Evolutionary conservation across 2,888 invertebrate genomes (phyloP).

Genomic region (Drosophila macrospina): DNA sequence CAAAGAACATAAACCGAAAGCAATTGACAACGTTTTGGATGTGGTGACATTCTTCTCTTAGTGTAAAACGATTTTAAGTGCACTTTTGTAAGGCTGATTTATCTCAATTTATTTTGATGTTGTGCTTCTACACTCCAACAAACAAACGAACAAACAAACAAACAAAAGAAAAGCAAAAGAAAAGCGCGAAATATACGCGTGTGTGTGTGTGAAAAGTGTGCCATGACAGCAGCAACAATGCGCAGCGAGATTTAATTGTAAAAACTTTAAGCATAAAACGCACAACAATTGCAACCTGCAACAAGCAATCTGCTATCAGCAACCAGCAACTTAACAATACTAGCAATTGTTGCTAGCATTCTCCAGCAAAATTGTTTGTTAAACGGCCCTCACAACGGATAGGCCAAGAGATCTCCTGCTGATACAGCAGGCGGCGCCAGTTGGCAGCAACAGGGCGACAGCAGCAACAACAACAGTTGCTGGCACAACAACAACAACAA

Average conservation of each 20-base stretch:
- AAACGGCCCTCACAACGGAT: conserved; percentile 82
- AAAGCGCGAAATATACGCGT: conserved; percentile 15
- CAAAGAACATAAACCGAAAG: conserved; percentile 55
- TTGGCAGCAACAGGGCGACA: conserved; percentile 53
- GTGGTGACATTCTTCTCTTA: conserved; percentile 52
- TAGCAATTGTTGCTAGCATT: conserved; percentile 13
- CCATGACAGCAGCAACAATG: too few species aligned
- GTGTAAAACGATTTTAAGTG: conserved; percentile 78
- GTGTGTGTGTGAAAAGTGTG: conserved; percentile 30
- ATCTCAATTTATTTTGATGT: conserved; percentile 83
- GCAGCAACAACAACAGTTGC: conserved; percentile 31
- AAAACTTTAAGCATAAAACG: too few species aligned
- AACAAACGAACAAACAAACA: conserved; percentile 29
- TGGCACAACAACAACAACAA: conserved; percentile 35
- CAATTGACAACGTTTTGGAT: conserved; percentile 68
- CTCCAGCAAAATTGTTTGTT: conserved; percentile 7
- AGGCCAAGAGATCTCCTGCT: conserved; percentile 81
- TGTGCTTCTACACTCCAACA: conserved; percentile 80
- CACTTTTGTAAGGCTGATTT: conserved; percentile 85
- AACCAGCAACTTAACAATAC: too few species aligned
- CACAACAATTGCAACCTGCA: neutral
- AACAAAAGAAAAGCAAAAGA: conserved; percentile 10
- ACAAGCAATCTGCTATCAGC: neutral
- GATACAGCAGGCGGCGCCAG: conserved; percentile 79
- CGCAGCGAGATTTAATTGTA: too few species aligned